These are phyloP conservation scores for Noctua pronuba DNA, from an alignment of 2,888 invertebrate species.

Conservation along the genomic window DNA sequence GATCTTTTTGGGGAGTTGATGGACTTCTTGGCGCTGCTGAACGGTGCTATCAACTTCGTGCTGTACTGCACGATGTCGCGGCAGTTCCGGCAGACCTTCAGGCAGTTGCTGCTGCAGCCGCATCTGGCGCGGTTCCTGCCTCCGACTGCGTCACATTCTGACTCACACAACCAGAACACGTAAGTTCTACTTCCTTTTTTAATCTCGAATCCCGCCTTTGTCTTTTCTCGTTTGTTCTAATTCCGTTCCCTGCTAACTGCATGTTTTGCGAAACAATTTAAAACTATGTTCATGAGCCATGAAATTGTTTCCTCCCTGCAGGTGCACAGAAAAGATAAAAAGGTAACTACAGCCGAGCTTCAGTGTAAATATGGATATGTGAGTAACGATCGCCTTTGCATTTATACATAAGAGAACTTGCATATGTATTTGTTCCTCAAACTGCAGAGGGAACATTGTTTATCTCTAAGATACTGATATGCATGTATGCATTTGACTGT, in stretches of 20 bases:
- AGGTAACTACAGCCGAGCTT: conserved; percentile 82
- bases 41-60: conserved; percentile 98
- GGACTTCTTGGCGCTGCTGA: conserved; percentile 97
- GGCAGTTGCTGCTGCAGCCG: conserved; percentile 92
- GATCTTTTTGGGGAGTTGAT: conserved; percentile 95
- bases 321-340: conserved; percentile 87
- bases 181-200: conserved; percentile 83
- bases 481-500: conserved; percentile 26
- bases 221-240: conserved; percentile 10
- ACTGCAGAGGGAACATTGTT: conserved; percentile 13
- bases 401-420: conserved; percentile 29
- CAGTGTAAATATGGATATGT: conserved; percentile 76
- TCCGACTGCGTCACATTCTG: conserved; percentile 90
- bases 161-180: conserved; percentile 92
- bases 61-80: conserved; percentile 98
- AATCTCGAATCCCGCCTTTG: conserved; percentile 16
- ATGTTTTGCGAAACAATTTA: conserved; percentile 54
- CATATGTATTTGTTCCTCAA: conserved; percentile 16
- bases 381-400: conserved; percentile 73
- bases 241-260: conserved; percentile 46
- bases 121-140: conserved; percentile 91
- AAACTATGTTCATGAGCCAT: conserved; percentile 68
- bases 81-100: conserved; percentile 96
- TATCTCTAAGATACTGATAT: conserved; percentile 11
- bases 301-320: conserved; percentile 79